These are phyloP conservation scores for Paraplagusia blochii DNA, from an alignment of 2,113 vertebrate genomes.

Conservation along the genomic window DNA sequence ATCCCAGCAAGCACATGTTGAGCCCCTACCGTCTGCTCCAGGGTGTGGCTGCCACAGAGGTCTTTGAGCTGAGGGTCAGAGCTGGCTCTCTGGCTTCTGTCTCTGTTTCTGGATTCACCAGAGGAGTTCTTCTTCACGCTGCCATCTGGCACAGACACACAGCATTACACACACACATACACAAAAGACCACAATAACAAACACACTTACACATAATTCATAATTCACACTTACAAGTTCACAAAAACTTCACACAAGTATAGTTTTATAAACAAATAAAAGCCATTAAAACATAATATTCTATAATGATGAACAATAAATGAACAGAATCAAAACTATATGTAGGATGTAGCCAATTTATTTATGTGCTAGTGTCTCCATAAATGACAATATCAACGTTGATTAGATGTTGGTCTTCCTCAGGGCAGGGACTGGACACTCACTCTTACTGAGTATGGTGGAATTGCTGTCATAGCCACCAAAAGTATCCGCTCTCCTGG, in stretches of 20 bases:
- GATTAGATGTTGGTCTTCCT: conserved; percentile 26
- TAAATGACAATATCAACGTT: conserved; percentile 11
- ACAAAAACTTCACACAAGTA: conserved; percentile 20
- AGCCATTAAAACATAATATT: background rate
- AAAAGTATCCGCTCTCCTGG: conserved; percentile 84
- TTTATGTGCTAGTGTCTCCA: conserved; percentile 1
- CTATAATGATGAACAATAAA: conserved; percentile 1
- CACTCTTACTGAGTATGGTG: conserved; percentile 77
- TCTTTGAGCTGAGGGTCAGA: conserved; percentile 78
- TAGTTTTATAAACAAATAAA: background rate
- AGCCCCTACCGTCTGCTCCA: conserved; percentile 62
- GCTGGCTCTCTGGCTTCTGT: conserved; percentile 71
- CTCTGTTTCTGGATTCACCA: conserved; percentile 69
- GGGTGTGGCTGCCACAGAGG: conserved; percentile 53
- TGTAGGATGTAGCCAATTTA: conserved; percentile 4
- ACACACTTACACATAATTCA: conserved; percentile 11
- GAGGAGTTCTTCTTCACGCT: conserved; percentile 74
- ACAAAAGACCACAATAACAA: conserved; percentile 15
- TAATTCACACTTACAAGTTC: conserved; percentile 10
- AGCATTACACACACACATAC: conserved; percentile 11
- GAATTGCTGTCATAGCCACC: conserved; percentile 82
- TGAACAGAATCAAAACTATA: conserved; percentile 3
- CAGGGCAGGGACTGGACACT: conserved; percentile 39
- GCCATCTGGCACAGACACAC: conserved; percentile 67
- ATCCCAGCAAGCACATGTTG: background rate